Evolutionary conservation across 2,888 invertebrate species (phyloP).

Genomic region (Ophraella communa): DNA sequence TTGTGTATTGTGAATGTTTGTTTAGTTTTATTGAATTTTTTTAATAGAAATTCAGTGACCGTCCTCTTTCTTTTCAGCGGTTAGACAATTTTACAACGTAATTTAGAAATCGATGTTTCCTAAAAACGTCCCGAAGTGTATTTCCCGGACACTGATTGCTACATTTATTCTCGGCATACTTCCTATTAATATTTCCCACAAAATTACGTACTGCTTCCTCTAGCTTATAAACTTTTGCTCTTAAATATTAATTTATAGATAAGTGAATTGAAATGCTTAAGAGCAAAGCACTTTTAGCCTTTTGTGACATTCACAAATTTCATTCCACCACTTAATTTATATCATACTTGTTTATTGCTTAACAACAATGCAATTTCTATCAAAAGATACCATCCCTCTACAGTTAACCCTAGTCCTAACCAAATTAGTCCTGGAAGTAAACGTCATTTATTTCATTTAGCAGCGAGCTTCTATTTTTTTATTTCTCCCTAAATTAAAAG

Average conservation of each 20-base stretch:
- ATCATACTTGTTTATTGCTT: background rate
- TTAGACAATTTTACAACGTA: background rate
- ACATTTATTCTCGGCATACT: background rate
- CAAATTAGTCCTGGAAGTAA: background rate
- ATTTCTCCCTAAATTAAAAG: background rate
- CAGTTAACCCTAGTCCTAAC: background rate
- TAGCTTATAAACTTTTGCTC: background rate
- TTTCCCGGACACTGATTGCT: background rate
- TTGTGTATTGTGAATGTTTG: no score
- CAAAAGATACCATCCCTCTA: background rate
- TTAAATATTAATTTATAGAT: background rate
- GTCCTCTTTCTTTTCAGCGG: background rate
- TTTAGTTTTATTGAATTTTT: background rate
- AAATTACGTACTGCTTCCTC: background rate
- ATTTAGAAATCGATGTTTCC: background rate
- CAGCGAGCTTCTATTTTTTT: background rate
- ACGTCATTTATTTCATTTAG: background rate
- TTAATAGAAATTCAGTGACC: background rate
- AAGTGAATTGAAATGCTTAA: background rate
- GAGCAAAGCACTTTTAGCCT: background rate
- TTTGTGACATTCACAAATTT: background rate
- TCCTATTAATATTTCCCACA: background rate
- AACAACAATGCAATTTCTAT: background rate
- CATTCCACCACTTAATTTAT: background rate
- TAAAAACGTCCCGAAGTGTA: background rate